Conservation (phyloP, 2,888 invertebrate genomes). For the Synergus japonicus region DNA sequence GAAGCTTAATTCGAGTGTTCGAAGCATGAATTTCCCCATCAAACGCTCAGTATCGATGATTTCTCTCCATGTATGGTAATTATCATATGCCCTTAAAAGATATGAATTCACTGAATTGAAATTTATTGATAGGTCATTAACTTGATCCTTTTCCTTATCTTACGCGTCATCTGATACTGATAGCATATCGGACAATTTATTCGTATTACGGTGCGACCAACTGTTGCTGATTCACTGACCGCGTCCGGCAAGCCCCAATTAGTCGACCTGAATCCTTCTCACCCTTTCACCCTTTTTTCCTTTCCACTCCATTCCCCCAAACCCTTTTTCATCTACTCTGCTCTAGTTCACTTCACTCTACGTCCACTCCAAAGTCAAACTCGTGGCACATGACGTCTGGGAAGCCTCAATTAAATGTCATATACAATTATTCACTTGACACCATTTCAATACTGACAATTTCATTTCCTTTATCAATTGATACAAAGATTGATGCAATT, state of each 20-base stretch:
- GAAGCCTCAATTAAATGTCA: slow-evolving; percentile 11
- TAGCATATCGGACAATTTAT: slow-evolving; percentile 37
- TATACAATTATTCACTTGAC: neutral
- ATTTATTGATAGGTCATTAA: neutral
- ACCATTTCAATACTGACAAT: neutral
- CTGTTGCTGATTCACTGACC: slow-evolving; percentile 39
- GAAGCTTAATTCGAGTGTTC: too few relatives aligned
- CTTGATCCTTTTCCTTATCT: slow-evolving; percentile 25
- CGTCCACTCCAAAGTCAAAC: neutral
- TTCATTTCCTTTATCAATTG: neutral
- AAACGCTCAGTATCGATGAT: too few relatives aligned
- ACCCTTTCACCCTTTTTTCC: slow-evolving; percentile 31
- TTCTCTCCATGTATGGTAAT: too few relatives aligned
- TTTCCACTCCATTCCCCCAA: slow-evolving; percentile 16
- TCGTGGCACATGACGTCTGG: neutral
- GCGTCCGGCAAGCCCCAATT: slow-evolving; percentile 36
- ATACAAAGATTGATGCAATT: too few relatives aligned
- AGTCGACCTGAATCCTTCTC: slow-evolving; percentile 30
- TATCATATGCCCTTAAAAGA: too few relatives aligned
- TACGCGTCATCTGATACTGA: slow-evolving; percentile 36
- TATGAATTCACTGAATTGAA: neutral
- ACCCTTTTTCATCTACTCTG: slow-evolving; percentile 29
- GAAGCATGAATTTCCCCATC: too few relatives aligned
- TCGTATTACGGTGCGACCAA: slow-evolving; percentile 39
- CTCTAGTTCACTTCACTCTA: neutral